A percentile compares a stretch with the other conserved stretches of the same genome.
Conservation (phyloP, 2,797 vertebrate species). For the Pseudochirops cupreus region DNA sequence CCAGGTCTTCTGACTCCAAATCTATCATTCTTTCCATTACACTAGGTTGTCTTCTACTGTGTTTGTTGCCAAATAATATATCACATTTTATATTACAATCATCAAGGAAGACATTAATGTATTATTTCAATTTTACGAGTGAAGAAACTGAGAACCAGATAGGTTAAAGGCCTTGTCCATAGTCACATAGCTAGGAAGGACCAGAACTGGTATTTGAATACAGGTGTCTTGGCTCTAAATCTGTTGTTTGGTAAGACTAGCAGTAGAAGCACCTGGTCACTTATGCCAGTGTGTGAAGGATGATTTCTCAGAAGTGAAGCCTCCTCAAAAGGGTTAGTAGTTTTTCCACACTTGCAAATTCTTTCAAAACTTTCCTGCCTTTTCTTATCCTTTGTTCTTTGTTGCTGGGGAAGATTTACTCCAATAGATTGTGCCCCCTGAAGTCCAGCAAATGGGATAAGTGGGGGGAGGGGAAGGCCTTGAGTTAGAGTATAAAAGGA, state of each 20-base stretch:
- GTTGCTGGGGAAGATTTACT: too few relatives aligned
- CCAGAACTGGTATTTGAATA: neutral
- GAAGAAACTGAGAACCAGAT: neutral
- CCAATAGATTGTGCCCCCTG: too few relatives aligned
- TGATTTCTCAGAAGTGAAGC: too few relatives aligned
- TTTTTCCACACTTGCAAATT: too few relatives aligned
- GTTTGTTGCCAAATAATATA: neutral
- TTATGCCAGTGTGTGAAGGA: neutral
- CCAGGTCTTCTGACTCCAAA: neutral
- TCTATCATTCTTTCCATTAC: neutral
- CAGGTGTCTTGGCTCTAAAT: neutral
- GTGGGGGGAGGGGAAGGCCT: too few relatives aligned
- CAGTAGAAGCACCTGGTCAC: neutral
- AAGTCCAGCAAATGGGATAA: too few relatives aligned
- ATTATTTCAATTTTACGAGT: neutral
- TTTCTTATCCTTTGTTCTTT: too few relatives aligned
- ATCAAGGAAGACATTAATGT: neutral
- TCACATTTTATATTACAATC: neutral
- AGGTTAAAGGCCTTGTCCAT: neutral
- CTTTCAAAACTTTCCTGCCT: too few relatives aligned
- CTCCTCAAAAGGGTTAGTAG: too few relatives aligned
- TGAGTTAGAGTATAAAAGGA: too few relatives aligned
- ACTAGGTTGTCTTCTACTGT: neutral
- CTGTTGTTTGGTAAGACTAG: neutral
- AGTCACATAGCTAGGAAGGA: neutral